A percentile compares a stretch with the other conserved stretches of the same genome.
Conservation (phyloP, 2,797 vertebrate genomes). For the Hephaestus fuliginosus region DNA sequence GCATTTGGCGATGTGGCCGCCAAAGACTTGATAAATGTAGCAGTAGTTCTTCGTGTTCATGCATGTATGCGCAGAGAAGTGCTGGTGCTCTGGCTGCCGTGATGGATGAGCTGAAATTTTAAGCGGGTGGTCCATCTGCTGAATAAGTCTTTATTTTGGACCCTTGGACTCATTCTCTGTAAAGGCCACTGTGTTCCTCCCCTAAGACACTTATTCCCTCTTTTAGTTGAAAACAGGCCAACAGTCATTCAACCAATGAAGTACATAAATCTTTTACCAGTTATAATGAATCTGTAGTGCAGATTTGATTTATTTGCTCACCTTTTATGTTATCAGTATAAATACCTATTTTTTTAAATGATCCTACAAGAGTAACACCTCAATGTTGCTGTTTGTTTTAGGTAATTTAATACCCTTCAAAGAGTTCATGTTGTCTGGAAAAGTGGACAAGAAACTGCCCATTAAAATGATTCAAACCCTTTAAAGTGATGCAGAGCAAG, state of each 20-base stretch:
- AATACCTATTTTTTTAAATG: not conserved
- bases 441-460: not conserved
- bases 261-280: not conserved
- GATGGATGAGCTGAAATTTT: constrained; percentile 80
- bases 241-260: not conserved
- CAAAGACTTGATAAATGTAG: constrained; percentile 75
- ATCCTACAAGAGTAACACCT: not conserved
- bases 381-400: not conserved
- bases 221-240: constrained; percentile 5
- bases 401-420: not conserved
- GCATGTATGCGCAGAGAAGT: constrained; percentile 69
- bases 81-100: constrained; percentile 44
- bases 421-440: not conserved
- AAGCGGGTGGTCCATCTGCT: constrained; percentile 59
- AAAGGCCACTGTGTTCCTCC: constrained; percentile 38
- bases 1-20: constrained; percentile 32
- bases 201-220: not conserved
- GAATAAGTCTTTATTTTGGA: constrained; percentile 74
- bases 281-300: not conserved
- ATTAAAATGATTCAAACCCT: not conserved
- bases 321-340: not conserved
- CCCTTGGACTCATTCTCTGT: constrained; percentile 21
- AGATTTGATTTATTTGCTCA: not conserved
- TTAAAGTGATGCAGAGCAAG: not conserved
- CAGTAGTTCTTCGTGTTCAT: constrained; percentile 53